Evolutionary conservation across 2,113 vertebrate species (phyloP).

Genomic region (Hippocampus guttulatus): DNA sequence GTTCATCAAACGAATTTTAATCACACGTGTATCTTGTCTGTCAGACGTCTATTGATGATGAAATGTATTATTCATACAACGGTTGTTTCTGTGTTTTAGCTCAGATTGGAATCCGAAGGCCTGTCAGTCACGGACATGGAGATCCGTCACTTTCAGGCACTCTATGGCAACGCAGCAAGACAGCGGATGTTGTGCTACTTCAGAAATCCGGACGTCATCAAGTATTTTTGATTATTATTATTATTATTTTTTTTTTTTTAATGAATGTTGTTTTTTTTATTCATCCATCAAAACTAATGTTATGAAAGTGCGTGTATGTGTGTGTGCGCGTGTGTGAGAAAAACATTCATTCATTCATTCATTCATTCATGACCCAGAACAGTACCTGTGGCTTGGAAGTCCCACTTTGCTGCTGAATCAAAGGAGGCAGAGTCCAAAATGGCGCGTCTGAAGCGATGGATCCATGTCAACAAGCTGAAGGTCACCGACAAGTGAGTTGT

Average conservation of each 20-base stretch:
- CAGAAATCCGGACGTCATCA: slow-evolving; percentile 70
- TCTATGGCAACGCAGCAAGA: slow-evolving; percentile 49
- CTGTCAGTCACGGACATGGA: slow-evolving; percentile 87
- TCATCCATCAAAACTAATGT: neutral
- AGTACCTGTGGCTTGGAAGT: slow-evolving; percentile 78
- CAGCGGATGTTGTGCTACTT: slow-evolving; percentile 77
- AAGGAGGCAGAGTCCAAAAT: slow-evolving; percentile 71
- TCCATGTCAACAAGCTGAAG: slow-evolving; percentile 53
- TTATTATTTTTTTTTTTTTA: too few relatives aligned
- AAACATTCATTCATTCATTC: neutral
- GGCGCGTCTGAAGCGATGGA: slow-evolving; percentile 68
- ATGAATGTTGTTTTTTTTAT: neutral
- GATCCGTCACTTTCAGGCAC: slow-evolving; percentile 78
- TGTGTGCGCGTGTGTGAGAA: neutral
- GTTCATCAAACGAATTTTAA: too few relatives aligned
- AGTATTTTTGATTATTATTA: slow-evolving; percentile 35
- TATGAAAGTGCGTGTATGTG: neutral
- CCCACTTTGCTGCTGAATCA: slow-evolving; percentile 80
- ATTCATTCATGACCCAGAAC: slow-evolving; percentile 61
- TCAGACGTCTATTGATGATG: too few relatives aligned
- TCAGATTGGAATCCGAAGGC: slow-evolving; percentile 68
- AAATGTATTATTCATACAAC: neutral
- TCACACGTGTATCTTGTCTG: too few relatives aligned
- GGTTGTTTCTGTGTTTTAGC: slow-evolving; percentile 50
- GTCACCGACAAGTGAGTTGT: slow-evolving; percentile 66